These are phyloP conservation scores for Sorex fumeus DNA, from an alignment of 2,113 vertebrate species.

Conservation along the genomic window DNA sequence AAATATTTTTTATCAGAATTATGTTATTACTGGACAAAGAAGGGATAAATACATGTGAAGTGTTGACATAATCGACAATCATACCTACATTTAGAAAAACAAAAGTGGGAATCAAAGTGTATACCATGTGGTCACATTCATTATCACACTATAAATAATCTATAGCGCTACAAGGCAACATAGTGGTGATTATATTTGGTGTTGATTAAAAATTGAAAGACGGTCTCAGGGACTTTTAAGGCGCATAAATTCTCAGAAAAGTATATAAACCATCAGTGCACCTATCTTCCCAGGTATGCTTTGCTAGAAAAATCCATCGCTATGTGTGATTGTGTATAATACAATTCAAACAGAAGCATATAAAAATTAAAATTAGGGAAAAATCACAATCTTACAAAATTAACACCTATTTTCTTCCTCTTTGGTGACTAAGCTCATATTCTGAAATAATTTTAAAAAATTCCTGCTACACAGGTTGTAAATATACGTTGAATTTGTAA, in stretches of 20 bases:
- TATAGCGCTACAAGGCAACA: background rate
- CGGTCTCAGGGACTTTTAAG: background rate
- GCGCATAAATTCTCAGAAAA: background rate
- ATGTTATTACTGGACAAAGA: background rate
- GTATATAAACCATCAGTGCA: background rate
- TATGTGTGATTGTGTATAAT: background rate
- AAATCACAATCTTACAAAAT: slow-evolving; percentile 56
- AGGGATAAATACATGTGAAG: background rate
- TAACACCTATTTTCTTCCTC: slow-evolving; percentile 43
- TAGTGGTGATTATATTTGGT: background rate
- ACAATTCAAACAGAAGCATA: slow-evolving; percentile 1
- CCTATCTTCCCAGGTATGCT: background rate
- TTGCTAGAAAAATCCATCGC: slow-evolving; percentile 10
- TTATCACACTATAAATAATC: background rate
- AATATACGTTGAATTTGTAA: slow-evolving; percentile 51
- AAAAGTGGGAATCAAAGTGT: background rate
- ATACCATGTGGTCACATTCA: background rate
- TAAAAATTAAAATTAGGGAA: slow-evolving; percentile 52
- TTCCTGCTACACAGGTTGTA: background rate
- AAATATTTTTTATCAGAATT: background rate
- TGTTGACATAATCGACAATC: background rate
- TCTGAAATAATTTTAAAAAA: slow-evolving; percentile 53
- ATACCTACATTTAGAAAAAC: background rate
- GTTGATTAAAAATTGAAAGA: background rate
- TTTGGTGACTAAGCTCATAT: slow-evolving; percentile 47